A percentile compares a stretch with the other conserved stretches of the same genome.
Evolutionary conservation across 2,888 invertebrate genomes (phyloP).

Genomic region (Scaptodrosophila latifasciaeformis): DNA sequence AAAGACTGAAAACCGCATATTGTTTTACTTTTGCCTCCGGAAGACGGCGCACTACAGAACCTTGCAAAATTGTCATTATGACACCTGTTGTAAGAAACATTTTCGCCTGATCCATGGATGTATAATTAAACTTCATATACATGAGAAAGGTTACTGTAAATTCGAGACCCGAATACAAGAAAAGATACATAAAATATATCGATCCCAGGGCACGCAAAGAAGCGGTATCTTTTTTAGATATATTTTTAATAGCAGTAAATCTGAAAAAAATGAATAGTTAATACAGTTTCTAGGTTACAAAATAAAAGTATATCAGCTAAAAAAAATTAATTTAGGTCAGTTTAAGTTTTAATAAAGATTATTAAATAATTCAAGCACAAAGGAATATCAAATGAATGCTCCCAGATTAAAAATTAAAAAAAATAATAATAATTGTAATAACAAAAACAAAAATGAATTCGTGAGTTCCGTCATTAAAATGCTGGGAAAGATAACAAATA

Average conservation of each 20-base stretch:
- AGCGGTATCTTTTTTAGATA: slow-evolving; percentile 79
- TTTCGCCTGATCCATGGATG: slow-evolving; percentile 97
- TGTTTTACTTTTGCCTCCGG: slow-evolving; percentile 82
- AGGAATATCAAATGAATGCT: too few relatives aligned
- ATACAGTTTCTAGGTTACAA: too few relatives aligned
- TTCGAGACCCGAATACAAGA: slow-evolving; percentile 96
- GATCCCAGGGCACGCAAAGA: slow-evolving; percentile 82
- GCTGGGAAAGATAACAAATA: too few relatives aligned
- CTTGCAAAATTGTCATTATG: slow-evolving; percentile 93
- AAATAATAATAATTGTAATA: background rate
- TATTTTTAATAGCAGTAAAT: slow-evolving; percentile 82
- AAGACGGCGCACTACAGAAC: slow-evolving; percentile 89
- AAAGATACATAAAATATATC: slow-evolving; percentile 92
- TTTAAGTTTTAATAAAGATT: too few relatives aligned
- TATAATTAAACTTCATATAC: slow-evolving; percentile 92
- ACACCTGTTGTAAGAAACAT: slow-evolving; percentile 97
- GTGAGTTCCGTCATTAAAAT: too few relatives aligned
- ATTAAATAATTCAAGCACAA: too few relatives aligned
- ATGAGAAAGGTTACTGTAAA: slow-evolving; percentile 98
- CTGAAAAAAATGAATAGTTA: slow-evolving; percentile 58
- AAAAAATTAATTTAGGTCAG: too few relatives aligned
- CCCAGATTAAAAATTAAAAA: background rate
- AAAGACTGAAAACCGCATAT: slow-evolving; percentile 85
- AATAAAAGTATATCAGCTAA: too few relatives aligned
- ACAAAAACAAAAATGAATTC: background rate